Evolutionary conservation across 2,888 invertebrate genomes (phyloP), one percentile per base, ranked within the genome.

Genomic region (Tiphia femorata): DNA sequence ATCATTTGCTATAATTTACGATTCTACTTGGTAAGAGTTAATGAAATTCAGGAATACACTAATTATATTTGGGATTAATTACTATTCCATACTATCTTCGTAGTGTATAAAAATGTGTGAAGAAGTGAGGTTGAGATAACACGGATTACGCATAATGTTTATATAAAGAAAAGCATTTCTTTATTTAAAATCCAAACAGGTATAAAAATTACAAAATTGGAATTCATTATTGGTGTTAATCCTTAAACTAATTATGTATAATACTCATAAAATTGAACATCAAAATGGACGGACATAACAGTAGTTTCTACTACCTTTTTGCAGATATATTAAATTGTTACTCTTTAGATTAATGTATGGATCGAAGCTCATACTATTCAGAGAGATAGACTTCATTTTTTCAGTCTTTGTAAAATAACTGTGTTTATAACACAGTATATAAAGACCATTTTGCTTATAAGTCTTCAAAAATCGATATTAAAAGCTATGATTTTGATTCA

Each of bases 161-260:
- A 37, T 43, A 17, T 37, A 38, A 52, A 51, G 30, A 46, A 41
- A 62, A 57, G 53, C 51, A 53, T 58, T 23, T 3, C 23, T 70
- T 72, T 70, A 68, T 68, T 70, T 38, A 17, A 51, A 25, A 37
- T 38, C 25, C 54, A 58, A 58, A 49, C 30, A 14, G 27, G 33
- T 69, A 72, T 50, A 62, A 68, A 60, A 72, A 55, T 58, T 69
- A 72, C 54, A 72, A 65, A 65, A 65, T 46, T 52, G n/a, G n/a
- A n/a, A n/a, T 21, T 41, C 23, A 8, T 16, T 42, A 25, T 43
- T 27, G n/a, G 27, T n/a, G 27, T 43, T 1, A 25, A 25, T 16
- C 10, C 7, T 7, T 16, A 27, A 29, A 25, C n/a, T 10, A 5
- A 17, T 25, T 10, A 25, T 25, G 27, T 10, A 25, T 25, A 25